Evolutionary conservation across 2,113 vertebrate species (phyloP), one percentile per base, ranked within the genome.

Genomic region (Noturus placidus): DNA sequence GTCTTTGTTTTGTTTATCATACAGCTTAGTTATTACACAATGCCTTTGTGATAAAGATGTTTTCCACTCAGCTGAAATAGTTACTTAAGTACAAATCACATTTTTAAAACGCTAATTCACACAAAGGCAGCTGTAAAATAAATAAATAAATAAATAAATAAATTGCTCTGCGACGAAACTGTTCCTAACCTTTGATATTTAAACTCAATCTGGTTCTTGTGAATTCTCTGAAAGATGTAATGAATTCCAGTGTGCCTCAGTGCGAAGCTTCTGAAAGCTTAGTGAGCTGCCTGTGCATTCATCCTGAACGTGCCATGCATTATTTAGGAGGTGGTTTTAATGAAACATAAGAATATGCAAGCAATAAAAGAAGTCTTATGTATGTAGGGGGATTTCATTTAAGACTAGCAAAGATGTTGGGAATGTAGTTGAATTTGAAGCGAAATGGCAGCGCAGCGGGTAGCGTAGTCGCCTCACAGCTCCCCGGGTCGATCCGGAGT

Each of bases 271-370:
- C 35, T 54, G 35, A 22, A 76, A 77, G 56, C 35, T 63, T 42
- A 46, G 35, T 50, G 52, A 20, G 25, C 56, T 63, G 33, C 56
- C 54, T 42, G 56, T n/a, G 25, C 25, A 20, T 57, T 42, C 65
- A 27, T 57, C 65, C 77, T 78, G 67, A 84, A 81, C 61, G 56
- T 63, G 54, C 65, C 56, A 67, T 89, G n/a, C 35, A 85, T 89
- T 86, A 89, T 86, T 86, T 27, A 89, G 74, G 50, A 59, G 59
- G 81, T 19, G 35, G 79, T 65, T 82, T 77, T 54, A 50, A 61
- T 76, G 54, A 52, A 65, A 42, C 50, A 14, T 33, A 61, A 14
- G 52, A 76, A 33, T 80, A 65, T 65, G 57, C 20, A 33, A 27
- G n/a, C 85, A 35, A 3, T 80, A 33, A 79, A 65, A 67, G n/a